phyloP scores from a whole-genome alignment of 2,888 invertebrate species.

The Drosophila kanekoi region DNA sequence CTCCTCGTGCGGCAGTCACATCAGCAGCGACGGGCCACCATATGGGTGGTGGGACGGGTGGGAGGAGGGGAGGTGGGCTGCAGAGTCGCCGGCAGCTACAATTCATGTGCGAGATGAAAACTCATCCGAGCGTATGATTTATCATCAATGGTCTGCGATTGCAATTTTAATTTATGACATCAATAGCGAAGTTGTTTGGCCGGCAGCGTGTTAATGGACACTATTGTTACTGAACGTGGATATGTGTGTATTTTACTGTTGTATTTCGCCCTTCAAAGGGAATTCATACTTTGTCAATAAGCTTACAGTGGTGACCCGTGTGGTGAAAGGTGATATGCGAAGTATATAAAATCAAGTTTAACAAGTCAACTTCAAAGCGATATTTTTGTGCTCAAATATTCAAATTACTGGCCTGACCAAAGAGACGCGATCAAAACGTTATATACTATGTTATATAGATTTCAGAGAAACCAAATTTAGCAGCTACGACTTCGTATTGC shows the following conservation, averaged over 20 bases:
- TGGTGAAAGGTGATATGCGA: conserved; percentile 11
- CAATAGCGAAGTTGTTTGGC: conserved; percentile 67
- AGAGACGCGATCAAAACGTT: neutral
- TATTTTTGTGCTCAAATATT: neutral
- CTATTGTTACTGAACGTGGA: conserved; percentile 61
- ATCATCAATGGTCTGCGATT: conserved; percentile 74
- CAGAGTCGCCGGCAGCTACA: conserved; percentile 63
- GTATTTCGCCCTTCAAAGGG: conserved; percentile 29
- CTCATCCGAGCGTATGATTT: conserved; percentile 72
- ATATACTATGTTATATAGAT: neutral
- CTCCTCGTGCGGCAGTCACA: conserved; percentile 44
- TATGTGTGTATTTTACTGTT: conserved; percentile 26
- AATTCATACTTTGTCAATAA: conserved; percentile 48
- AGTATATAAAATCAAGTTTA: conserved; percentile 7
- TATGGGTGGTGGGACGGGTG: conserved; percentile 17
- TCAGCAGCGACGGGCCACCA: conserved; percentile 28
- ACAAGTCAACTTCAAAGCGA: neutral
- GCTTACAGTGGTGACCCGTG: conserved; percentile 24
- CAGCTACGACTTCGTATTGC: too few species aligned
- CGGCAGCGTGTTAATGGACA: conserved; percentile 70
- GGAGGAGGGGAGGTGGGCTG: neutral
- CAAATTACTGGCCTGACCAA: too few species aligned
- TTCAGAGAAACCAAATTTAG: too few species aligned
- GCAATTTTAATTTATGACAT: conserved; percentile 75
- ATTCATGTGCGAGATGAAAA: conserved; percentile 74